These are phyloP conservation scores for Pyrrhia umbra DNA, from an alignment of 2,888 invertebrate genomes.

Conservation along the genomic window DNA sequence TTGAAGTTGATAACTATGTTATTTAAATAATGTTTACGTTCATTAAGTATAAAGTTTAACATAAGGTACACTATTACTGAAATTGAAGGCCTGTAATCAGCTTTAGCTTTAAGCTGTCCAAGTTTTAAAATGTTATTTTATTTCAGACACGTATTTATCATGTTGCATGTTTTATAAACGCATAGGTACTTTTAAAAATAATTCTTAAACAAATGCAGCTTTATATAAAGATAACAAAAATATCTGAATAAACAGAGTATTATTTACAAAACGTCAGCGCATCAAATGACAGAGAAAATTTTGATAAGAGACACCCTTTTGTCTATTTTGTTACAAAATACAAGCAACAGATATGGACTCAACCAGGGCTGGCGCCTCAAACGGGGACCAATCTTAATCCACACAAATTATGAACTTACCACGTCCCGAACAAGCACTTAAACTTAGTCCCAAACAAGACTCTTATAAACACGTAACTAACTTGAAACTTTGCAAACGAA, in stretches of 20 bases:
- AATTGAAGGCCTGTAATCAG: background rate
- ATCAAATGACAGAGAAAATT: conserved; percentile 21
- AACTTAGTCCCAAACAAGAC: conserved; percentile 39
- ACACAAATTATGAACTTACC: conserved; percentile 46
- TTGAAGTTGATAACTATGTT: conserved; percentile 17
- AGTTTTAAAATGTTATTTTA: background rate
- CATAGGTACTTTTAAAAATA: background rate
- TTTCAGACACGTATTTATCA: too few species aligned
- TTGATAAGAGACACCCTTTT: conserved; percentile 50
- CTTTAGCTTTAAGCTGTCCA: background rate
- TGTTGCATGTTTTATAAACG: too few species aligned
- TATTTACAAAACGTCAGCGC: conserved; percentile 30
- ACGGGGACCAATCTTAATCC: conserved; percentile 32
- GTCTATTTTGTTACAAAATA: conserved; percentile 33
- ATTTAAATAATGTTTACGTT: conserved; percentile 6
- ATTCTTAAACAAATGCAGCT: conserved; percentile 4
- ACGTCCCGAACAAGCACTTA: conserved; percentile 35
- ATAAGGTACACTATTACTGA: background rate
- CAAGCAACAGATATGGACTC: conserved; percentile 33
- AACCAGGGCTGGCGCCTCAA: conserved; percentile 17
- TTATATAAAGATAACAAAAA: background rate
- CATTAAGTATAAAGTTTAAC: background rate
- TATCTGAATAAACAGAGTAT: background rate
- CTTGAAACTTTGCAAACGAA: conserved; percentile 41
- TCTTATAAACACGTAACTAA: conserved; percentile 32